Base-by-base conservation (phyloP, 2,888 invertebrate genomes). In the Megastigmus dorsalis region DNA sequence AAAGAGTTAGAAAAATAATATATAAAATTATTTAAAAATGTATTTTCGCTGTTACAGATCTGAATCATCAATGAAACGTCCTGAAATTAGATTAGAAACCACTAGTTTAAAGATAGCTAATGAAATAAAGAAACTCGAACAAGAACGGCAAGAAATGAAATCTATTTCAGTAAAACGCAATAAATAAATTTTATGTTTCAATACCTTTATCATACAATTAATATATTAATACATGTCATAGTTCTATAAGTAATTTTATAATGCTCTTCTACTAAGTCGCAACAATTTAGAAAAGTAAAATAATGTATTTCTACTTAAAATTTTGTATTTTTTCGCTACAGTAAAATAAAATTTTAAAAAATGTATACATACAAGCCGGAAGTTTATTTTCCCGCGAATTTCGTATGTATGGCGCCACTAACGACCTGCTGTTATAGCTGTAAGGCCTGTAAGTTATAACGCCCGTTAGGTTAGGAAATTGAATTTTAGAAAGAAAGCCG, bases 391-490 rank as follows among this genome's bases (percentile, higher is more conserved):
- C 66, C 54, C 67, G 73, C 73, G 18, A 60, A 38, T 59, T 41
- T 66, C 54, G 26, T 6, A 0, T 3, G 33, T 9, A 38, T 33
- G 66, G 59, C 72, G 52, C 59, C 66, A 66, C 52, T 57, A 33
- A 33, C 36, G n/a, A n/a, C n/a, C n/a, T 65, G 52, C 43, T 41
- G n/a, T 41, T 13, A 13, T 41, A 60, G 38, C 50, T 50, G 50
- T 52, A 10, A 33, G 50, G 36, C 36, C 26, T 54, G 52, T 43
- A 7, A 38, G 36, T 28, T 38, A 43, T 3, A 60, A 28, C 10
- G 10, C 18, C 6, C 18, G 10, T 1, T 33, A 74, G 74, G 74
- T 74, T 74, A 74, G 57, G 18, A 74, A 69, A 69, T 74, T 74
- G 52, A 69, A 69, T 69, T 68, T 74, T 2, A 3, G 26, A 18